Conservation (phyloP, 1,140 invertebrate species). For the Melipona quadrifasciata region DNA sequence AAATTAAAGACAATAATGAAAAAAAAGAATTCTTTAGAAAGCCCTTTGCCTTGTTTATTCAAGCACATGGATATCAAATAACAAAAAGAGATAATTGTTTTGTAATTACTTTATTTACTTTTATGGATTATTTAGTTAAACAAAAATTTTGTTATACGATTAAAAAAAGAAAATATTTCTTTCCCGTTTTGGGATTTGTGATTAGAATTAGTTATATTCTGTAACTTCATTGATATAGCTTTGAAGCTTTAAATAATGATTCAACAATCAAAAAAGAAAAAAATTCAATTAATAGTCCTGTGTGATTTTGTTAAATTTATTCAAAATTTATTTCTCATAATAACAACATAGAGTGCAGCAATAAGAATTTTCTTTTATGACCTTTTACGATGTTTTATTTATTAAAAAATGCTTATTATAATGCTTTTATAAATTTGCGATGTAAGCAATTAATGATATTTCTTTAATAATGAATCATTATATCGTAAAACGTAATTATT, state of each 20-base stretch:
- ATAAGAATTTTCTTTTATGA: background rate
- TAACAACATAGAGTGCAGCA: background rate
- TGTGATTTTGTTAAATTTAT: background rate
- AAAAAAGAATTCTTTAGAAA: background rate
- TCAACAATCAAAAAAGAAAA: background rate
- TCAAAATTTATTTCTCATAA: background rate
- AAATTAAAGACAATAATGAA: background rate
- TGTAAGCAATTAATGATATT: background rate
- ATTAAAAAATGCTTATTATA: background rate
- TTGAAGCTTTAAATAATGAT: background rate
- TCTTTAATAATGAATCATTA: background rate
- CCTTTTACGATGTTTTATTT: background rate
- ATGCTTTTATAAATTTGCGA: background rate
- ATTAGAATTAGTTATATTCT: constrained; percentile 41
- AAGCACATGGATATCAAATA: background rate
- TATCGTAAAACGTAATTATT: background rate
- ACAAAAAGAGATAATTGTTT: background rate
- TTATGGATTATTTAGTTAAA: background rate
- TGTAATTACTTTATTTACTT: background rate
- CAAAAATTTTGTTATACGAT: background rate
- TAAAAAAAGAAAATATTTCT: background rate
- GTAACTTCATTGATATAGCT: constrained; percentile 32
- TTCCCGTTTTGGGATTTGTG: background rate
- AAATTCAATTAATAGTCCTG: background rate
- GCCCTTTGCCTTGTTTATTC: background rate